These are phyloP conservation scores for Tuberolachnus salignus DNA, from an alignment of 2,888 invertebrate genomes.

Conservation along the genomic window DNA sequence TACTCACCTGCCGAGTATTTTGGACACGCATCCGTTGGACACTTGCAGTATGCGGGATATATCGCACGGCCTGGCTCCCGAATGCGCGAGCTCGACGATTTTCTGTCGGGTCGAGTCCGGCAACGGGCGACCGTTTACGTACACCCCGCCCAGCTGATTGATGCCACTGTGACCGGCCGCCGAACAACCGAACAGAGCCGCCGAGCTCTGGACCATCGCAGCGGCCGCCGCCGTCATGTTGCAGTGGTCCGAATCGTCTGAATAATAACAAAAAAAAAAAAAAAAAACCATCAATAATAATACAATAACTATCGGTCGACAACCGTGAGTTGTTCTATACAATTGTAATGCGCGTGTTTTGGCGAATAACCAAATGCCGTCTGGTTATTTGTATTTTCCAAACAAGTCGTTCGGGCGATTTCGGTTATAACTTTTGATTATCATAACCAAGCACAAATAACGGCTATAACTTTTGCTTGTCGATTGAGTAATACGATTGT, in stretches of 20 bases:
- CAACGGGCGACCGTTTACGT: conserved; percentile 96
- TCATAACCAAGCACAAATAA: no score
- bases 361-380: no score
- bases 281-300: not conserved
- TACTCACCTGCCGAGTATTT: conserved; percentile 93
- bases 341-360: no score
- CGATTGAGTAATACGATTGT: no score
- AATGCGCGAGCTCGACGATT: conserved; percentile 98
- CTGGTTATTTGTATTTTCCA: no score
- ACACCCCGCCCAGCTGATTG: conserved; percentile 99
- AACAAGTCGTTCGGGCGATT: no score
- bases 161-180: conserved; percentile 96
- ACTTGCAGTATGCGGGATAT: conserved; percentile 98
- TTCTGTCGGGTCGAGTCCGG: conserved; percentile 98
- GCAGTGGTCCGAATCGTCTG: conserved; percentile 62
- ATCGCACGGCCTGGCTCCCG: conserved; percentile 97
- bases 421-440: no score
- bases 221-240: conserved; percentile 62
- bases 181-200: conserved; percentile 78
- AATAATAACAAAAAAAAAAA: not conserved
- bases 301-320: no score
- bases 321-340: no score
- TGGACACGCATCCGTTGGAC: conserved; percentile 98
- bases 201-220: conserved; percentile 72
- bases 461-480: no score